Conservation (phyloP, 2,797 vertebrate species). For the Darevskia mixta region DNA sequence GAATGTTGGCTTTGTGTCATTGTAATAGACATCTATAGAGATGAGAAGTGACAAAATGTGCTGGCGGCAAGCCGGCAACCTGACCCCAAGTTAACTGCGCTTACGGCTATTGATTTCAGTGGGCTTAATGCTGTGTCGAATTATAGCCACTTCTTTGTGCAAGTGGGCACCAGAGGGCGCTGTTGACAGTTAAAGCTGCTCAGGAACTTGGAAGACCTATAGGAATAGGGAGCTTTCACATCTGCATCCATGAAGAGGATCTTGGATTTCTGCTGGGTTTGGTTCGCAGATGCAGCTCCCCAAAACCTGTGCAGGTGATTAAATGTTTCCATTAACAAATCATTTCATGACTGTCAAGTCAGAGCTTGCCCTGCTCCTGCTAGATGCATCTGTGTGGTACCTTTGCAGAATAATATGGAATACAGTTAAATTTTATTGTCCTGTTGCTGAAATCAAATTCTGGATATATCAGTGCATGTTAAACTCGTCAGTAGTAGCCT, state of each 20-base stretch:
- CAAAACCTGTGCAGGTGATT: neutral
- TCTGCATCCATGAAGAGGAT: too few relatives aligned
- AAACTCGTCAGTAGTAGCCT: constrained; percentile 1
- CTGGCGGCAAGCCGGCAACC: neutral
- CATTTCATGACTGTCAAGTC: neutral
- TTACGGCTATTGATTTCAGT: neutral
- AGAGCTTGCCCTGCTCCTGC: neutral
- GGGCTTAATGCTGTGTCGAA: neutral
- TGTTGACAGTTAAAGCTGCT: neutral
- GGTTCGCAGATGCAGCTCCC: neutral
- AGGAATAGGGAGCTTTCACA: neutral
- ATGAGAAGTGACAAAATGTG: neutral
- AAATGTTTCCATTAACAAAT: neutral
- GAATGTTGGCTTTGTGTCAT: neutral
- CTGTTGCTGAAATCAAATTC: neutral
- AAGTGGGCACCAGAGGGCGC: constrained; percentile 68
- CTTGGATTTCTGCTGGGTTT: neutral
- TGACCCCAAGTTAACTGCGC: neutral
- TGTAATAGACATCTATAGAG: neutral
- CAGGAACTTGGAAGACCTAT: too few relatives aligned
- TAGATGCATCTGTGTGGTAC: neutral
- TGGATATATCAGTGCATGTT: neutral
- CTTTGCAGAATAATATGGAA: constrained; percentile 27
- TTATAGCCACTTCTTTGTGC: neutral
- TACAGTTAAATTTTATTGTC: neutral